Base-by-base conservation (phyloP, 1,140 invertebrate species). In the Plodia interpunctella region DNA sequence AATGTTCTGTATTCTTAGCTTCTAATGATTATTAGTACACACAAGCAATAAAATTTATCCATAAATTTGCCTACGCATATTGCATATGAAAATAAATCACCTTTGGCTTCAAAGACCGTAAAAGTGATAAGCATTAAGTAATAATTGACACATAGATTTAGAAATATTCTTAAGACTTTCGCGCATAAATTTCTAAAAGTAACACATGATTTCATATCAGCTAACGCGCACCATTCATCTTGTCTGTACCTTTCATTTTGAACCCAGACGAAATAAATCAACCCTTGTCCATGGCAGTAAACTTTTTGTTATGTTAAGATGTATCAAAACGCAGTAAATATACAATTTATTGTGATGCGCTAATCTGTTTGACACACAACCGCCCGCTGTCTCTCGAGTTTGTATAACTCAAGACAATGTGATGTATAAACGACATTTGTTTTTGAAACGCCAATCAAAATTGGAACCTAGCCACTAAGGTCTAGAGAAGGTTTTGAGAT, bases 261-360 rank as follows among this genome's bases (percentile, higher is more conserved):
- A 44, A 49, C 55, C 53, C 61, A 74, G 70, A 74, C 77, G 70
- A 72, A 69, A 79, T 79, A 78, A 79, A 76, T 77, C 71, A 69
- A 44, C 13, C 69, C 59, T 20, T 63, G 59, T 63, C 58, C 52
- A 57, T 60, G 57, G 57, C 68, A 67, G 59, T 49, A 63, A 70
- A 72, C 66, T 77, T 80, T 78, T 79, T 75, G 63, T 64, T 69
- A 69, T 74, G 60, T 60, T 50, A n/a, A 73, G 64, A 65, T 74
- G 56, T 65, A 65, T 68, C 66, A 62, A 72, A 72, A 62, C 57
- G 61, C 72, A 71, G 78, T 83, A 78, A 79, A 75, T 65, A 63
- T 69, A 74, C 70, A 80, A 78, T 82, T 78, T 79, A 78, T 75
- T 68, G 73, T 73, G 76, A 84, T 76, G 74, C 63, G 65, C 69